Evolutionary conservation across 2,113 vertebrate species (phyloP).

Genomic region (Rafetus swinhoei): DNA sequence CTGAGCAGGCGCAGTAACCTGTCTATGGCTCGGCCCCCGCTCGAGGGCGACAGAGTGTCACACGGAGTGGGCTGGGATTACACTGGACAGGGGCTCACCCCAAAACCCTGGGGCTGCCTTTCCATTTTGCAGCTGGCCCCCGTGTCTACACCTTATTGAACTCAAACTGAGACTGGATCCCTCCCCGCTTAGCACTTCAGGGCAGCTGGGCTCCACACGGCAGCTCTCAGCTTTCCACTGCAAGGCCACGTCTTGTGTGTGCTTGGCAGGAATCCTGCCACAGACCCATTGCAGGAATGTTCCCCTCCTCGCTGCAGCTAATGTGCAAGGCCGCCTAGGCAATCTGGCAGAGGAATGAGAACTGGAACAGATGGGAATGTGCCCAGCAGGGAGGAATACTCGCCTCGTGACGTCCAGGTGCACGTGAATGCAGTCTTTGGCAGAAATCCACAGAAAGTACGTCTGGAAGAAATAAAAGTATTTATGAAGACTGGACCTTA

Average conservation of each 20-base stretch:
- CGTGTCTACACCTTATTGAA: not conserved
- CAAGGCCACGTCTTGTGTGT: not conserved
- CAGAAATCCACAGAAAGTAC: slow-evolving; percentile 89
- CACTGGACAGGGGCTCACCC: not conserved
- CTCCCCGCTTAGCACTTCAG: not conserved
- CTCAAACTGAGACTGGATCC: not conserved
- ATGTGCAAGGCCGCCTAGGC: not conserved
- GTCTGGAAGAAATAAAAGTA: slow-evolving; percentile 80
- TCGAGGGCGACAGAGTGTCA: not conserved
- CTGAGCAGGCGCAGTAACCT: not conserved
- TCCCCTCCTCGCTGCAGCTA: not conserved
- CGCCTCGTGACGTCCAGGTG: slow-evolving; percentile 88
- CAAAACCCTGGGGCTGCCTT: not conserved
- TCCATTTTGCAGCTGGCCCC: not conserved
- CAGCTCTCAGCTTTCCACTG: not conserved
- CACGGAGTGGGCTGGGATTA: not conserved
- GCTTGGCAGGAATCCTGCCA: not conserved
- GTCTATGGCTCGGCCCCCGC: not conserved
- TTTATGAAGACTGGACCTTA: not conserved
- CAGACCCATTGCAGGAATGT: not conserved
- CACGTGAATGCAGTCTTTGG: slow-evolving; percentile 88
- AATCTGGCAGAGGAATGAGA: not conserved
- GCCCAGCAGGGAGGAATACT: not conserved
- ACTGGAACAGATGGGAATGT: not conserved
- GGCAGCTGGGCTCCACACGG: not conserved